These are phyloP conservation scores for Chrysodeixis includens DNA, from an alignment of 2,888 invertebrate genomes.

Conservation along the genomic window DNA sequence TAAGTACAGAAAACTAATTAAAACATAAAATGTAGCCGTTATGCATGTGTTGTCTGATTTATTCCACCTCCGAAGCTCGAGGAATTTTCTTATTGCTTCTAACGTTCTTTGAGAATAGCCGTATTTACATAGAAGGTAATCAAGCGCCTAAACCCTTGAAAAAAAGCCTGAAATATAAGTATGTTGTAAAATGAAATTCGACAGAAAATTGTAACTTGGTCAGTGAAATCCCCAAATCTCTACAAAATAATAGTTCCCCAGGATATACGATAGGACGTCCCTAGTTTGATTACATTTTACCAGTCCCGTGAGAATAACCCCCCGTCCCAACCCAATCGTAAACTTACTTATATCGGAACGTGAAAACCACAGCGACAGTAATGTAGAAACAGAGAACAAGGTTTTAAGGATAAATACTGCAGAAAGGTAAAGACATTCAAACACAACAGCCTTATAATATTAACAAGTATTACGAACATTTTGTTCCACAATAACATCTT, in stretches of 20 bases:
- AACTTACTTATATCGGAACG: conserved; percentile 2
- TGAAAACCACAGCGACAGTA: background rate
- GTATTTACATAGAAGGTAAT: background rate
- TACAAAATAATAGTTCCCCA: conserved; percentile 5
- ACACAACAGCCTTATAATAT: conserved; percentile 29
- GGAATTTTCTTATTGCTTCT: conserved; percentile 52
- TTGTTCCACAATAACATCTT: conserved; percentile 32
- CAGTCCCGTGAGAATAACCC: background rate
- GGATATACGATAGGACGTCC: background rate
- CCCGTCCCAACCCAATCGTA: conserved; percentile 19
- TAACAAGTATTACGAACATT: conserved; percentile 36
- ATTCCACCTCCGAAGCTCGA: conserved; percentile 34
- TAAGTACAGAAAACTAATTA: conserved; percentile 10
- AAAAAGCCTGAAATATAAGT: background rate
- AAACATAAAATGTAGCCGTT: conserved; percentile 11
- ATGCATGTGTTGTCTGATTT: conserved; percentile 29
- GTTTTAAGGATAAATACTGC: background rate
- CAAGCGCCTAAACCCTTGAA: background rate
- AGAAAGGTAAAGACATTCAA: conserved; percentile 7
- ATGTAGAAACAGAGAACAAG: background rate
- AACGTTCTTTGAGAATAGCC: background rate
- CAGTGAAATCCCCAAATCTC: background rate
- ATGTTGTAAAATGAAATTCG: background rate
- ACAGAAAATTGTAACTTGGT: background rate
- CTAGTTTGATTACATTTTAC: conserved; percentile 5